phyloP scores from a whole-genome alignment of 2,113 vertebrate species.

The Campylomormyrus tamandua region DNA sequence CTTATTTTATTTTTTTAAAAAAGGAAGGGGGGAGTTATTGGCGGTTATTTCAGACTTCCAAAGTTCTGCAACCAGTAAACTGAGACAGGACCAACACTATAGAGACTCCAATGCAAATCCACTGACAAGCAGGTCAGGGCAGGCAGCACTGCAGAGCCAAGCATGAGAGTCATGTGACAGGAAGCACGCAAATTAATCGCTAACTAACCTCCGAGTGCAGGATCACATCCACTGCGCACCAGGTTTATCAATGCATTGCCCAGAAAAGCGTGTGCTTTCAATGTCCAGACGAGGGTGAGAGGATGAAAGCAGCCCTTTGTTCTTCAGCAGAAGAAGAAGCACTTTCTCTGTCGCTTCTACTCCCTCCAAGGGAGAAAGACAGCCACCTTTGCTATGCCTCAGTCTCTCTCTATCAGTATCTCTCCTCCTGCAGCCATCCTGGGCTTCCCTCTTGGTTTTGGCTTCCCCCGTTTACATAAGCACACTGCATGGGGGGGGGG shows the following conservation, averaged over 20 bases:
- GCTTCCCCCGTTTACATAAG: conserved; percentile 67
- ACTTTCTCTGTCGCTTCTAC: neutral
- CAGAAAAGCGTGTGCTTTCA: conserved; percentile 23
- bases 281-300: neutral
- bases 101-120: neutral
- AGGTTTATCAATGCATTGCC: conserved; percentile 32
- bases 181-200: conserved; percentile 23
- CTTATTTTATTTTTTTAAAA: neutral
- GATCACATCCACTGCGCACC: conserved; percentile 27
- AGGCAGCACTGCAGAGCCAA: neutral
- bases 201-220: conserved; percentile 15
- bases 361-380: neutral
- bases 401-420: conserved; percentile 30
- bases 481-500: conserved; percentile 38
- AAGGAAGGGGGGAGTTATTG: neutral
- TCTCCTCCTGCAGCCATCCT: conserved; percentile 54
- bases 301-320: neutral
- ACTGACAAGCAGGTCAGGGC: neutral
- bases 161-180: conserved; percentile 24
- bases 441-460: conserved; percentile 54
- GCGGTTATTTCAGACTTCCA: neutral
- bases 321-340: neutral
- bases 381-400: conserved; percentile 34
- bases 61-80: neutral
- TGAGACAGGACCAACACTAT: neutral